Evolutionary conservation across 2,113 vertebrate genomes (phyloP).

Genomic region (Pseudorasbora parva): DNA sequence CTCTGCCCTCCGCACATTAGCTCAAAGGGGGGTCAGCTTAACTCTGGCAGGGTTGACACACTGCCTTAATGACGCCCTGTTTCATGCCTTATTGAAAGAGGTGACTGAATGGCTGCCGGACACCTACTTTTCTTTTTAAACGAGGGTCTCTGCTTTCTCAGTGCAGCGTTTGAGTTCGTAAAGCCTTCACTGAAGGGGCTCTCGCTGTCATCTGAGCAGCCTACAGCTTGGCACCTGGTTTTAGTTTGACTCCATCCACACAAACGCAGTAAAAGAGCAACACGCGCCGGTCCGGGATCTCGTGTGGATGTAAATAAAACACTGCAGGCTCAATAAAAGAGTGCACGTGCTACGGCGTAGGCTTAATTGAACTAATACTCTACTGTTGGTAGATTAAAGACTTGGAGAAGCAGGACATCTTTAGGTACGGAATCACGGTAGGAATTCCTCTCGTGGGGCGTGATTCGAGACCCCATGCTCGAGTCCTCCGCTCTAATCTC

Average conservation of each 20-base stretch:
- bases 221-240: slow-evolving; percentile 37
- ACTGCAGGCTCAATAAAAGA: slow-evolving; percentile 37
- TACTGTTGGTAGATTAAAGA: neutral
- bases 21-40: slow-evolving; percentile 44
- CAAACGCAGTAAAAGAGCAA: slow-evolving; percentile 16
- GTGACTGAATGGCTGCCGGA: slow-evolving; percentile 49
- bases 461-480: slow-evolving; percentile 27
- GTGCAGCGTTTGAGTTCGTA: slow-evolving; percentile 18
- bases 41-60: slow-evolving; percentile 48
- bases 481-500: slow-evolving; percentile 30
- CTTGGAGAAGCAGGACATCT: neutral
- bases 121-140: slow-evolving; percentile 38
- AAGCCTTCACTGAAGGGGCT: slow-evolving; percentile 40
- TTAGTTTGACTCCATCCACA: slow-evolving; percentile 29
- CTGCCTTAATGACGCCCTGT: slow-evolving; percentile 59
- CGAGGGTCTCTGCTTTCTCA: slow-evolving; percentile 39
- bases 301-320: slow-evolving; percentile 33
- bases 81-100: slow-evolving; percentile 60
- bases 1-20: slow-evolving; percentile 42
- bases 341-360: neutral
- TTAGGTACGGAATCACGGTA: neutral
- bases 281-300: slow-evolving; percentile 13
- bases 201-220: slow-evolving; percentile 40
- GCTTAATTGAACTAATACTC: slow-evolving; percentile 32
- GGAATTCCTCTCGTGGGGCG: slow-evolving; percentile 36